These are phyloP conservation scores for Phasianus colchicus DNA, from an alignment of 2,113 vertebrate species.

Conservation along the genomic window DNA sequence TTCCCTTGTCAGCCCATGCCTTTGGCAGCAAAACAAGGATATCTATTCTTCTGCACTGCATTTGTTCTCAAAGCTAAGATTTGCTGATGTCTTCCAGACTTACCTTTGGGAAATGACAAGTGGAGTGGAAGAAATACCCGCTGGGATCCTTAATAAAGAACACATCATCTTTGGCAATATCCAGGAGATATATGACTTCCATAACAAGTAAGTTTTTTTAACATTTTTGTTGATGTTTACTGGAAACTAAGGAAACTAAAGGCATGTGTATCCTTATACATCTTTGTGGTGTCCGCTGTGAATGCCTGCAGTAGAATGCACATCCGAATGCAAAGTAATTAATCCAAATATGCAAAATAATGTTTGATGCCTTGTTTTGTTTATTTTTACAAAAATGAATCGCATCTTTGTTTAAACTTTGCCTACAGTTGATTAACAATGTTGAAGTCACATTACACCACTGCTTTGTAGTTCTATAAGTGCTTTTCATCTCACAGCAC, in stretches of 20 bases:
- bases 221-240: neutral
- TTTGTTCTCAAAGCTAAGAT: constrained; percentile 37
- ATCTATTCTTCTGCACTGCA: neutral
- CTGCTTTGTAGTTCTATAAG: neutral
- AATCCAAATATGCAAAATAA: neutral
- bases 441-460: neutral
- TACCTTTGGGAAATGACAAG: constrained; percentile 98
- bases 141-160: constrained; percentile 94
- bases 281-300: neutral
- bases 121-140: constrained; percentile 93
- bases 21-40: neutral
- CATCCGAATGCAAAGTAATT: neutral
- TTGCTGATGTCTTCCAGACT: constrained; percentile 83
- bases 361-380: neutral
- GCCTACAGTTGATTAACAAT: neutral
- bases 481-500: neutral
- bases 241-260: neutral
- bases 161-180: constrained; percentile 97
- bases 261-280: neutral
- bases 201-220: constrained; percentile 90
- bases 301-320: neutral
- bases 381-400: neutral
- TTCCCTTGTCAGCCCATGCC: neutral
- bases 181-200: constrained; percentile 98
- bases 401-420: neutral